A percentile compares a stretch with the other conserved stretches of the same genome.
Conservation (phyloP, 2,113 vertebrate genomes). For the Aegotheles bennettii region DNA sequence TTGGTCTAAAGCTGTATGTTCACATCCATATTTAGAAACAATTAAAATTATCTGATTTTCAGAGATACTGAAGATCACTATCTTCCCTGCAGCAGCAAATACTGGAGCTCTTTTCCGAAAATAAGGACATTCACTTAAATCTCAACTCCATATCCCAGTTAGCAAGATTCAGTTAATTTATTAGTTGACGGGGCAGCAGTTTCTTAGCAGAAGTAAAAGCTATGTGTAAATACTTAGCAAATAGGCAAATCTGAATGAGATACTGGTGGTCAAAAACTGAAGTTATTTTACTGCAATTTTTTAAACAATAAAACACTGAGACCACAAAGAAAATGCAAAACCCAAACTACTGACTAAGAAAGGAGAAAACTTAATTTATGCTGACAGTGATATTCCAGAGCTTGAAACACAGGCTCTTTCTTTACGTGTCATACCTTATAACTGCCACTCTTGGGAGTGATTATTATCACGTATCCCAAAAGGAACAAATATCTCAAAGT, state of each 20-base stretch:
- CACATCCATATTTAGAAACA: not conserved
- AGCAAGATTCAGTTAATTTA: not conserved
- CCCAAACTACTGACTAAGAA: not conserved
- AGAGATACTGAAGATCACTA: not conserved
- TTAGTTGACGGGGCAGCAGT: not conserved
- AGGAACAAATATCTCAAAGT: not conserved
- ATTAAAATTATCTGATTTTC: not conserved
- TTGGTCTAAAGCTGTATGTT: not conserved
- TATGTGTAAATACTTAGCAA: not conserved
- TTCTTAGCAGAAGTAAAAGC: not conserved
- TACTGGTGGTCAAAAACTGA: not conserved
- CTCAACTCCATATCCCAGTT: not conserved
- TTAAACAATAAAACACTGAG: not conserved
- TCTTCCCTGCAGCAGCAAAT: not conserved
- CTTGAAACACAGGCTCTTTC: not conserved
- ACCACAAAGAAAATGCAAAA: not conserved
- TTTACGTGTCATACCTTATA: fast-evolving
- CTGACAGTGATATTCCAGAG: not conserved
- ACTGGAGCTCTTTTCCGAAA: not conserved
- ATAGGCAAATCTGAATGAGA: not conserved
- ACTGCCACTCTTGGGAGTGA: not conserved
- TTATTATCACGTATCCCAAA: not conserved
- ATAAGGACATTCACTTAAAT: not conserved
- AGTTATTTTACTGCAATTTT: not conserved
- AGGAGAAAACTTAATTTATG: not conserved